Evolutionary conservation across 2,797 vertebrate species (phyloP), one percentile per base, ranked within the genome.

Genomic region (Carduelis carduelis): DNA sequence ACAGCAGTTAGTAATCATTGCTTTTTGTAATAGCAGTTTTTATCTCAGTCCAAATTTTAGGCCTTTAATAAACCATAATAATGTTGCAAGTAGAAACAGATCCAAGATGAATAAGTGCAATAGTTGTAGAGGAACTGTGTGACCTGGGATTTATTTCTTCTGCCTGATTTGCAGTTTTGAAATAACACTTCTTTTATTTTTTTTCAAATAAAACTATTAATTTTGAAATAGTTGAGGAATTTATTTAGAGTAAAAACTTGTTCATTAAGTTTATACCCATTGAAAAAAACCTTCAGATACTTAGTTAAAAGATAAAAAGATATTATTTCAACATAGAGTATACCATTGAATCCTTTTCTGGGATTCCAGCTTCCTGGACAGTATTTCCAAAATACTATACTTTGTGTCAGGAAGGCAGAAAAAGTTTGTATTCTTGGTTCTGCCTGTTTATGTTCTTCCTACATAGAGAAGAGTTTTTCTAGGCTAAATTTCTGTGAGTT

Each of bases 31-130:
- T 47, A 79, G 50, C 55, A 27, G 27, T 90, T 92, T 91, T 94
- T 89, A 68, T 87, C 50, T 95, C 55, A 64, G 37, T 50, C 50
- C 9, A 28, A 66, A 27, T 87, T 87, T 47, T 68, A 92, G 85
- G 63, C 41, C 32, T 85, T 85, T 92, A 92, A 65, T 92, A 93
- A 78, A 44, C 21, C 55, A 30, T 37, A 82, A 84, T 56, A 87
- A 68, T 70, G 47, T 61, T 95, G 19, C 66, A 87, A 90, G 74
- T 93, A 89, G 56, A 76, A 92, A 91, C 78, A 87, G 39, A 74
- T 93, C 34, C 35, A 83, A 80, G 49, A 60, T 75, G 72, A 92
- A 37, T 60, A 87, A 60, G 41, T 69, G 50, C 88, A 95, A 68
- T 49, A 74, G 37, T 69, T 75, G 35, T 32, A 72, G 69, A 83